These are phyloP conservation scores for Thysanoteuthis rhombus DNA, from an alignment of 2,888 invertebrate species.

Conservation along the genomic window DNA sequence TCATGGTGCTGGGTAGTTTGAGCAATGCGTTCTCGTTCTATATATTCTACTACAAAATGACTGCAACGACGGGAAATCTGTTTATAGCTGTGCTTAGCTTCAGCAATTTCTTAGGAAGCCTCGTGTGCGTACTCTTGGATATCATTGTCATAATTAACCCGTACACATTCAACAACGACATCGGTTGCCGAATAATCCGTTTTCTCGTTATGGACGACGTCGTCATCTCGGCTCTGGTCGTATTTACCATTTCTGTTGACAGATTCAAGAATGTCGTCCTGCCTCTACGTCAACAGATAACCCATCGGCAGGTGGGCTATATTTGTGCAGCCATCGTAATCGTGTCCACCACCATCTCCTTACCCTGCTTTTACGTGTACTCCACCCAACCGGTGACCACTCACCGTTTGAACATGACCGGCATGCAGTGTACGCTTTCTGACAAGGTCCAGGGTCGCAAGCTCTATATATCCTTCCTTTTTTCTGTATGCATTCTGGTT, in stretches of 20 bases:
- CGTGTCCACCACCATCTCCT: neutral
- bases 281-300: neutral
- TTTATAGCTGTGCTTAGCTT: neutral
- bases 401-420: neutral
- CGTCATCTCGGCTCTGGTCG: neutral
- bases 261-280: conserved; percentile 19
- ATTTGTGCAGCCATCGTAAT: neutral
- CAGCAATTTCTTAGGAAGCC: neutral
- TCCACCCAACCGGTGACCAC: neutral
- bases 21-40: neutral
- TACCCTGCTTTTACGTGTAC: neutral
- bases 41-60: neutral
- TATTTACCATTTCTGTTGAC: conserved; percentile 1
- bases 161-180: neutral
- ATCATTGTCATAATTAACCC: neutral
- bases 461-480: neutral
- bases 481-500: neutral
- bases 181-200: neutral
- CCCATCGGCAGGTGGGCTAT: neutral
- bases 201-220: neutral
- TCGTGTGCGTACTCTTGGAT: neutral
- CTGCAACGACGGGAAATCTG: neutral
- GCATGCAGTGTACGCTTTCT: neutral
- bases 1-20: neutral
- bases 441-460: neutral